Base-by-base conservation (phyloP, 2,888 invertebrate genomes). In the Bedellia somnulentella region DNA sequence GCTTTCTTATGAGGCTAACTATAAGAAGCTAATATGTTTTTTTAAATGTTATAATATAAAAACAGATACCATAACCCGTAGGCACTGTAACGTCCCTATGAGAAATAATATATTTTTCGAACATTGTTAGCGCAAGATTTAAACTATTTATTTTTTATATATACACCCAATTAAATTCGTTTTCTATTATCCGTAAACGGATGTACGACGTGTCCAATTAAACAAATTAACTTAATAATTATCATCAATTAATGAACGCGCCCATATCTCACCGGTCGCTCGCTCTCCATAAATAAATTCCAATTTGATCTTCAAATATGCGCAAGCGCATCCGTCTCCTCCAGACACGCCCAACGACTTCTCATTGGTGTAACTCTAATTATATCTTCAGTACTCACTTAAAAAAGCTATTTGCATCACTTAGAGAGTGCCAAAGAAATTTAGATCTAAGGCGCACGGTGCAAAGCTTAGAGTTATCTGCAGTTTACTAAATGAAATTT, bases 221-320 rank as follows among this genome's bases (percentile, higher is more conserved):
- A 54, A 51, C 44, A 34, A 49, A 58, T 64, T 57, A 68, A 68
- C 73, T 66, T 70, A 70, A 73, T 75, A 71, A 75, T 70, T 68
- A 75, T 68, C 62, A 66, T n/a, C 66, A 62, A 75, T 73, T 73
- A 71, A 73, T 71, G 68, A 56, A 43, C 52, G 39, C 43, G 36
- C 51, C 40, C 58, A 70, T 73, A 58, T 56, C 52, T 73, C 71
- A 67, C 47, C 35, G 41, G 45, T 37, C n/a, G n/a, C n/a, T n/a
- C n/a, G n/a, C n/a, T 9, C 43, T 48, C 50, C 51, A 51, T 58
- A 60, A 67, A 71, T 73, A 71, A 66, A 62, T 61, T 53, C 57
- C 47, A 53, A 52, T 58, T 64, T 59, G 58, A 64, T 56, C 47
- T 47, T 46, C 47, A 45, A 52, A 41, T 34, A 29, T 37, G 48